A percentile compares a stretch with the other conserved stretches of the same genome.
These are phyloP conservation scores for Phalacrocorax brasilianus DNA, from an alignment of 2,113 vertebrate species.

Conservation along the genomic window DNA sequence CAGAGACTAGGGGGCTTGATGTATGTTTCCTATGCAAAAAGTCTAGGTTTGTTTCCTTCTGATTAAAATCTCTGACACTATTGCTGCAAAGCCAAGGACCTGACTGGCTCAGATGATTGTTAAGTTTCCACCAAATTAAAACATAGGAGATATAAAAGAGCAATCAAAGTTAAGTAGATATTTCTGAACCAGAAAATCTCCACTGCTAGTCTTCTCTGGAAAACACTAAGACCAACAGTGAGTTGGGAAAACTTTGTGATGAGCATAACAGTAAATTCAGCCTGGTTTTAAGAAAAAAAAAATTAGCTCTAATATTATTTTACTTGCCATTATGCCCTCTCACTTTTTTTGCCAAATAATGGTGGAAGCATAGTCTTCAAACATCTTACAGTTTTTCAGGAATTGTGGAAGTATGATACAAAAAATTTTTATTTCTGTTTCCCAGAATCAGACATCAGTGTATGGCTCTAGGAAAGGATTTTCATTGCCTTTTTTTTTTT, in stretches of 20 bases:
- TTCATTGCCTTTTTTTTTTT: neutral
- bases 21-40: neutral
- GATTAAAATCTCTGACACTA: neutral
- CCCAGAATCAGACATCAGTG: neutral
- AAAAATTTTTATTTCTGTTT: neutral
- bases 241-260: neutral
- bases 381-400: neutral
- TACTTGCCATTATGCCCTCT: neutral
- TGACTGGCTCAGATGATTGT: neutral
- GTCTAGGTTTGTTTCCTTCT: neutral
- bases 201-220: neutral
- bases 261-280: neutral
- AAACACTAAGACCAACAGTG: neutral
- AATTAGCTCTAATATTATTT: neutral
- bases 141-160: neutral
- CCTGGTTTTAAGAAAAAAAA: neutral
- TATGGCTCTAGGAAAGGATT: neutral
- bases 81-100: neutral
- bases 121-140: neutral
- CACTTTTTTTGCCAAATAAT: neutral
- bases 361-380: neutral
- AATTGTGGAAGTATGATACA: neutral
- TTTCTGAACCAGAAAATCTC: neutral
- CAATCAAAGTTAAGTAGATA: neutral
- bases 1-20: neutral